A percentile compares a stretch with the other conserved stretches of the same genome.
phyloP scores from a whole-genome alignment of 2,888 invertebrate species.

The Abscondita cerata region DNA sequence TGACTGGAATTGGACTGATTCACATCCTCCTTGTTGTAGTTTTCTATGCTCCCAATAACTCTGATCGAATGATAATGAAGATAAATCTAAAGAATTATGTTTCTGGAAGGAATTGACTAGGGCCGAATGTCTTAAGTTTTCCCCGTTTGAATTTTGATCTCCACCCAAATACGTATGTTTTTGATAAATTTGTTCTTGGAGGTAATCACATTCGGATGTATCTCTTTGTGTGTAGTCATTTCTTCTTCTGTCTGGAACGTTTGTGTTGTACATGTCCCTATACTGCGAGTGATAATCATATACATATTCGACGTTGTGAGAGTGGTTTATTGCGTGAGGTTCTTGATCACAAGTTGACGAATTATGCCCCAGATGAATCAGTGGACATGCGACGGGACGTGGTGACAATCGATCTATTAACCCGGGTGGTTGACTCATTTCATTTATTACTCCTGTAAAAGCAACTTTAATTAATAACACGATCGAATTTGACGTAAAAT shows the following conservation, averaged over 20 bases:
- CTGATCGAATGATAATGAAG: constrained; percentile 54
- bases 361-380: constrained; percentile 65
- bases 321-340: constrained; percentile 39
- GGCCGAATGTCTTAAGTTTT: constrained; percentile 27
- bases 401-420: constrained; percentile 55
- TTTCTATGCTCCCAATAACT: constrained; percentile 57
- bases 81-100: constrained; percentile 53
- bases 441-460: constrained; percentile 37
- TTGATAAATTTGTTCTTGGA: constrained; percentile 45
- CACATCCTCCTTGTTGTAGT: constrained; percentile 47
- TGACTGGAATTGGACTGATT: constrained; percentile 43
- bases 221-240: constrained; percentile 35
- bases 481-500: too few species aligned
- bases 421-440: constrained; percentile 50
- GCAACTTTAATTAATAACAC: too few species aligned
- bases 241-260: constrained; percentile 24
- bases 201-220: constrained; percentile 43
- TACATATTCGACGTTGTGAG: constrained; percentile 44
- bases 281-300: constrained; percentile 46
- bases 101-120: constrained; percentile 45
- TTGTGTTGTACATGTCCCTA: constrained; percentile 41
- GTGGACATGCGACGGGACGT: constrained; percentile 64
- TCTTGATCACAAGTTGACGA: constrained; percentile 52
- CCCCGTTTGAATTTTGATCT: constrained; percentile 37
- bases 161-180: constrained; percentile 47